Conservation (phyloP, 2,113 vertebrate genomes). For the Strigops habroptila region DNA sequence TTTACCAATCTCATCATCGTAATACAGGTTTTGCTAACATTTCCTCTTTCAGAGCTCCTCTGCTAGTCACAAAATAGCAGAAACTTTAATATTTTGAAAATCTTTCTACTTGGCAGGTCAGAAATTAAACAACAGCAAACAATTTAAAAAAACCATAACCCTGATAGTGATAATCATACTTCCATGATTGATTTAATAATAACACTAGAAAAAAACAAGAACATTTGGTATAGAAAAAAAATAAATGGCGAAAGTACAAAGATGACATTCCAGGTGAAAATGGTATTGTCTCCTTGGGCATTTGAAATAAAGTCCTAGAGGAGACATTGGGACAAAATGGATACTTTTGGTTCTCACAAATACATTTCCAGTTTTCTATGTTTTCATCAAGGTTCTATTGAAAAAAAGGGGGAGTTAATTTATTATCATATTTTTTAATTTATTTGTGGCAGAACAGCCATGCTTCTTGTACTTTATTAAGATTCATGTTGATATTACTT, state of each 20-base stretch:
- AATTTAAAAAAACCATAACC: neutral
- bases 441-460: neutral
- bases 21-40: neutral
- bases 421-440: neutral
- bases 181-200: neutral
- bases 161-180: neutral
- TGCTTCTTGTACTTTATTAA: neutral
- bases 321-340: neutral
- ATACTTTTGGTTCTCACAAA: neutral
- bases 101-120: neutral
- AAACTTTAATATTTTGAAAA: neutral
- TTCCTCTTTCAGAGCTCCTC: neutral
- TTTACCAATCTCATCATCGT: neutral
- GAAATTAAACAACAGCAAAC: neutral
- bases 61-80: neutral
- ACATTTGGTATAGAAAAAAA: neutral
- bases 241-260: neutral
- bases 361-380: neutral
- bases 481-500: neutral
- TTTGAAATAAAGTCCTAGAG: neutral
- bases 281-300: accelerated
- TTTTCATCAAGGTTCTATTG: neutral
- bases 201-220: neutral
- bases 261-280: neutral
- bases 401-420: neutral